These are phyloP conservation scores for Andinoacara biseriatus DNA, from an alignment of 2,113 vertebrate species.

Conservation along the genomic window DNA sequence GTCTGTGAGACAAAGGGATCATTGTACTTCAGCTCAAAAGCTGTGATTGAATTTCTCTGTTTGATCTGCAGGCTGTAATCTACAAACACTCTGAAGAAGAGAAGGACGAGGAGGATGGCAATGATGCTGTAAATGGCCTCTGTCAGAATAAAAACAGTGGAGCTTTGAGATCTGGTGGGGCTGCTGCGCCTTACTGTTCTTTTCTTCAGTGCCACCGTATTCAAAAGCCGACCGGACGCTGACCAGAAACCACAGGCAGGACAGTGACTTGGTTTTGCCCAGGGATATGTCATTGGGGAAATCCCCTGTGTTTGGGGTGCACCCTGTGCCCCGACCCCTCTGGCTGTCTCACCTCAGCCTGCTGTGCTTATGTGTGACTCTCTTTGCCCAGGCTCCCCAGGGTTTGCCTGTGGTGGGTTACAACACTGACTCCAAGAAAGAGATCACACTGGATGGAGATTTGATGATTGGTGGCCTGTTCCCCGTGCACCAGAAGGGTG, in stretches of 20 bases:
- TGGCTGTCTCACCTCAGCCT: constrained; percentile 65
- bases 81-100: constrained; percentile 53
- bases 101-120: constrained; percentile 53
- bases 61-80: constrained; percentile 79
- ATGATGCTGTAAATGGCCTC: constrained; percentile 70
- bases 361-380: constrained; percentile 56
- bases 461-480: constrained; percentile 96
- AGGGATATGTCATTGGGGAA: constrained; percentile 74
- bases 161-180: constrained; percentile 66
- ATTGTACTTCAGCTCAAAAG: constrained; percentile 58
- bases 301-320: constrained; percentile 64
- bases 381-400: constrained; percentile 61
- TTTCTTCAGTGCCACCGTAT: constrained; percentile 12
- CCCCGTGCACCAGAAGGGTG: constrained; percentile 95
- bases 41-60: constrained; percentile 70
- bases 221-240: constrained; percentile 30
- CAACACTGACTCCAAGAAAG: constrained; percentile 84
- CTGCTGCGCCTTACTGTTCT: constrained; percentile 47
- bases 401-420: constrained; percentile 74
- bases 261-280: constrained; percentile 46
- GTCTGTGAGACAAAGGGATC: constrained; percentile 57
- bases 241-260: constrained; percentile 39
- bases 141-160: constrained; percentile 64
- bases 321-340: constrained; percentile 64
- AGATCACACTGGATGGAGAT: constrained; percentile 93